Base-by-base conservation (phyloP, 2,888 invertebrate genomes). In the Buathra laborator region DNA sequence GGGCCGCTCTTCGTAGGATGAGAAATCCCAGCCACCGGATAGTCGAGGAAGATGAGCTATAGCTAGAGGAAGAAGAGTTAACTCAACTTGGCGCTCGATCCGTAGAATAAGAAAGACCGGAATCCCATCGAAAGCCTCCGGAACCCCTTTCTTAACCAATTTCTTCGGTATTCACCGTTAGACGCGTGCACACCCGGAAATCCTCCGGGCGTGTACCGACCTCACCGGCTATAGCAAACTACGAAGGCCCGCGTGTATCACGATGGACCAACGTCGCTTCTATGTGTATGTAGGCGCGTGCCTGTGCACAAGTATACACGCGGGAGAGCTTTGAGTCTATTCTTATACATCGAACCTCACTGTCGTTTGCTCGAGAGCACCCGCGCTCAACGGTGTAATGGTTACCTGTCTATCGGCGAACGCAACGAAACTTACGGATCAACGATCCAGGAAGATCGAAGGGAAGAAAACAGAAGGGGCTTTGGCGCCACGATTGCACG, bases 161-260 rank as follows among this genome's bases (percentile, higher is more conserved):
- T 84, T 86, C 78, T 71, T 81, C 46, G 24, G 68, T 64, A 56
- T 84, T 78, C 67, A 84, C 86, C 87, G 86, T 87, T 87, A 87
- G 72, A 80, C 86, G 86, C 86, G 84, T 86, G 88, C 84, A 88
- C 74, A 88, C 87, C 87, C 88, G 90, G 89, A 90, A 90, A 89
- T 90, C 89, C 89, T 90, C 86, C 83, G 86, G 90, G 89, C 90
- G 88, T 88, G 88, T 86, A 87, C 87, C 85, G 85, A 88, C 87
- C 87, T 86, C 80, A 86, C 66, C 84, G 64, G 70, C 37, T 32
- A 53, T 70, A 75, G 48, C 80, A 53, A 76, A 76, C 72, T 29
- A 70, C 74, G 48, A 62, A 2, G 62, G 14, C 79, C 14, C 77
- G 64, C 77, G 51, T 76, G 51, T 19, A 74, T 46, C 59, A 68